Base-by-base conservation (phyloP, 1,140 invertebrate species). In the Aphelenchoides besseyi region DNA sequence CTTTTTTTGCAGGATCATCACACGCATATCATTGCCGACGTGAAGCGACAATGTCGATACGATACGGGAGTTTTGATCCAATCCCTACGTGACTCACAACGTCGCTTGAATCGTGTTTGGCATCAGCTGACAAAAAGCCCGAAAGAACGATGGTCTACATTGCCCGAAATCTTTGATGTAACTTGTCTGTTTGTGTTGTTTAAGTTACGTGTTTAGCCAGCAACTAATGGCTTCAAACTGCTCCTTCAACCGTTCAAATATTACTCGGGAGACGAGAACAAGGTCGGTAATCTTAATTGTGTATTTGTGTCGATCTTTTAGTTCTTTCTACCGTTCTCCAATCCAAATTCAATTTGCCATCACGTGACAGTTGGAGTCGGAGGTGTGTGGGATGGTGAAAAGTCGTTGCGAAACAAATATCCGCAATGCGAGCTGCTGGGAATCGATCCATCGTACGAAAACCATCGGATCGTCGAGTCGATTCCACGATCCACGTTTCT, bases 201-300 rank as follows among this genome's bases (percentile, higher is more conserved):
- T n/a, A n/a, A n/a, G n/a, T 33, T 59, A 8, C 12, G 41, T 16
- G 12, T 59, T 59, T 23, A 59, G 55, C 18, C 55, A 12, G 55
- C 55, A 23, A 59, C 18, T 5, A 59, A 12, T 23, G 55, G 55
- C 5, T 59, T 29, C 18, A 59, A 18, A 18, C 18, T 8, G 5
- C 5, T 18, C 5, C 55, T 59, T 5, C 5, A 59, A 23, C 55
- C 55, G 18, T 59, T 59, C 18, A 59, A 59, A 33, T 59, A 59
- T 33, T 59, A 18, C 5, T 59, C 5, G 5, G 5, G 55, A 5
- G 62, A 67, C 62, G 62, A 66, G 26, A 55, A 59, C 62, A 66
- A 66, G 18, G 41, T 48, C 12, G 23, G 41, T 23, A 48, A 48
- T 48, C 41, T 48, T 16, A 48, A 23, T 23, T 23, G 23, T 48